Conservation (phyloP, 2,113 vertebrate species). For the Aramus guarauna region DNA sequence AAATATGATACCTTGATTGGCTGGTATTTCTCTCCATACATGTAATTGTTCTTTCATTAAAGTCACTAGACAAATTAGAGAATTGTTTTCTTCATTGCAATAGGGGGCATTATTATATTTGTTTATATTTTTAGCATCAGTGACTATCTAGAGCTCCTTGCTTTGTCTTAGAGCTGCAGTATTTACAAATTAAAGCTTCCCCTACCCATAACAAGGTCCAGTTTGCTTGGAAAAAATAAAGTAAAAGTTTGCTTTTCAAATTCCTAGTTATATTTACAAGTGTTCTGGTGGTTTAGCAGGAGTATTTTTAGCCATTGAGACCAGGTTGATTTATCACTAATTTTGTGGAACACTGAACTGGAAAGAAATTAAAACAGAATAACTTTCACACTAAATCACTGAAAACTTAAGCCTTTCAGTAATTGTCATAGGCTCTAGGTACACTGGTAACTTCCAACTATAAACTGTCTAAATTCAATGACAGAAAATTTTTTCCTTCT, state of each 20-base stretch:
- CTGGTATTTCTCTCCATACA: not conserved
- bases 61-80: not conserved
- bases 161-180: not conserved
- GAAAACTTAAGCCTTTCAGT: not conserved
- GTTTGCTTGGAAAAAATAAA: not conserved
- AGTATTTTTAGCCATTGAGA: not conserved
- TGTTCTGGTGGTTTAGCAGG: not conserved
- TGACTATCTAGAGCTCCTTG: not conserved
- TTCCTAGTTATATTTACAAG: not conserved
- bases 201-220: too few species aligned
- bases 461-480: not conserved
- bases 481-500: not conserved
- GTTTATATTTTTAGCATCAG: not conserved
- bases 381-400: not conserved
- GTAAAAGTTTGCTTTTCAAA: not conserved
- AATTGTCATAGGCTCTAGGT: not conserved
- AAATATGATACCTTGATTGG: not conserved
- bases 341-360: not conserved
- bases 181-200: not conserved
- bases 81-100: not conserved
- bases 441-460: not conserved
- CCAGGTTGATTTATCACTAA: not conserved
- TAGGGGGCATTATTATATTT: not conserved
- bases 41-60: not conserved
- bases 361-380: not conserved